These are phyloP conservation scores for Drosophila pectinifera DNA, from an alignment of 1,140 invertebrate species.

Conservation along the genomic window DNA sequence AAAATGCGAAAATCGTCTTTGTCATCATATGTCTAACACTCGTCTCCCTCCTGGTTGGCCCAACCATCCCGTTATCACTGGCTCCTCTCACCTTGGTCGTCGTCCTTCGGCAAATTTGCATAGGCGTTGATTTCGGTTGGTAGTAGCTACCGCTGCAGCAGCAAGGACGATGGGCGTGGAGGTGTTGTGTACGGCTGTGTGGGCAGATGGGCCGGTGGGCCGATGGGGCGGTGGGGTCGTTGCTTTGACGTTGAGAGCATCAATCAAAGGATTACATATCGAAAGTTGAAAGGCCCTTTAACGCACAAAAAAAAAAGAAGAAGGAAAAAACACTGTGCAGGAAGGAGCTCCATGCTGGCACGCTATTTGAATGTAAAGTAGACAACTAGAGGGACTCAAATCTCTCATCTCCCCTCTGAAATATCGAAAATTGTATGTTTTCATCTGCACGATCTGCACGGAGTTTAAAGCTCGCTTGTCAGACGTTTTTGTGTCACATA, in stretches of 20 bases:
- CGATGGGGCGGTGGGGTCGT: not conserved
- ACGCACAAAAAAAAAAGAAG: constrained; percentile 47
- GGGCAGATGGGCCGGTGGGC: not conserved
- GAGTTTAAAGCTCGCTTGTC: constrained; percentile 63
- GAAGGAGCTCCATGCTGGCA: constrained; percentile 23
- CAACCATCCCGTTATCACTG: constrained; percentile 33
- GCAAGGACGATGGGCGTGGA: constrained; percentile 43
- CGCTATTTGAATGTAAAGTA: constrained; percentile 78
- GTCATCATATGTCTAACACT: constrained; percentile 79
- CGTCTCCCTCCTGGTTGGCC: constrained; percentile 11
- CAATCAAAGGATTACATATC: constrained; percentile 83
- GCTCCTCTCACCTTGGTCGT: constrained; percentile 25
- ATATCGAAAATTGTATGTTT: constrained; percentile 55
- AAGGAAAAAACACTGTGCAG: constrained; percentile 22
- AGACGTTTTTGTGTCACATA: constrained; percentile 44
- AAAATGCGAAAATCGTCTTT: constrained; percentile 79
- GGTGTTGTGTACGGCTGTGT: constrained; percentile 30
- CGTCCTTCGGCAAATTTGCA: constrained; percentile 64
- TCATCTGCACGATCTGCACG: constrained; percentile 35
- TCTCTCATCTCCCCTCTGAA: constrained; percentile 6
- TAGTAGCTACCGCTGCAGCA: constrained; percentile 19
- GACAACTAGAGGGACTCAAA: constrained; percentile 24
- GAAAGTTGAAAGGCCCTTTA: constrained; percentile 74
- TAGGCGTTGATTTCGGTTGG: constrained; percentile 74
- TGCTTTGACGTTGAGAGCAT: constrained; percentile 68